A percentile compares a stretch with the other conserved stretches of the same genome.
These are phyloP conservation scores for Gadopsis bispinosus DNA, from an alignment of 2,797 vertebrate genomes.

Conservation along the genomic window DNA sequence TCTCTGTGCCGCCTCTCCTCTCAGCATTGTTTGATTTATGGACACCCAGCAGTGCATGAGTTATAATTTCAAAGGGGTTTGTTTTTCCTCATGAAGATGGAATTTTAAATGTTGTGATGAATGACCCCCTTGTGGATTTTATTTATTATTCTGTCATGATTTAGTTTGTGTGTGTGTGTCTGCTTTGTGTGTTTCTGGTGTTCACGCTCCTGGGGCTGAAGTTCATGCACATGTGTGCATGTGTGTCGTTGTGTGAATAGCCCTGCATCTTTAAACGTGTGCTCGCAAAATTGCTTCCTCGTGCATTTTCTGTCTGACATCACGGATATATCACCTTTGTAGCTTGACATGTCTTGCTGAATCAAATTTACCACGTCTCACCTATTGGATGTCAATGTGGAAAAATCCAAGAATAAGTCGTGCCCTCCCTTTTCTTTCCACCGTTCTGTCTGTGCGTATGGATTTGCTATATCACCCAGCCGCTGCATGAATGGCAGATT, in stretches of 20 bases:
- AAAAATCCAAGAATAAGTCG: constrained; percentile 70
- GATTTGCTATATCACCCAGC: constrained; percentile 66
- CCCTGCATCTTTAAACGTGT: constrained; percentile 41
- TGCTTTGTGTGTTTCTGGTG: not conserved
- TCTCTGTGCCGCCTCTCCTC: constrained; percentile 66
- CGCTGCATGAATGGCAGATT: constrained; percentile 38
- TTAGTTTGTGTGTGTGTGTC: constrained; percentile 10
- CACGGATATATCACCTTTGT: constrained; percentile 49
- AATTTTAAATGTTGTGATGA: constrained; percentile 85
- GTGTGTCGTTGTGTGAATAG: constrained; percentile 36
- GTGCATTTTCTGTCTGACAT: constrained; percentile 39
- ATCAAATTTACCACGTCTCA: constrained; percentile 55
- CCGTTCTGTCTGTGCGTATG: constrained; percentile 40
- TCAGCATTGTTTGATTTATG: constrained; percentile 83
- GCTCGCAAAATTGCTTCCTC: constrained; percentile 49
- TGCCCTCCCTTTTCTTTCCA: constrained; percentile 35
- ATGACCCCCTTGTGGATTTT: constrained; percentile 75
- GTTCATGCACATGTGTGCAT: not conserved
- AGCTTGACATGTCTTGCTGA: constrained; percentile 43
- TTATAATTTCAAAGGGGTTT: constrained; percentile 84
- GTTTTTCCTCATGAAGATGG: constrained; percentile 86
- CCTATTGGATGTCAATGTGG: constrained; percentile 53
- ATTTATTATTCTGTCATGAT: constrained; percentile 63
- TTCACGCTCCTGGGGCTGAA: not conserved
- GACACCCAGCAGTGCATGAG: constrained; percentile 81